A percentile compares a stretch with the other conserved stretches of the same genome.
phyloP scores from a whole-genome alignment of 2,113 vertebrate species.

The Serilophus lunatus region DNA sequence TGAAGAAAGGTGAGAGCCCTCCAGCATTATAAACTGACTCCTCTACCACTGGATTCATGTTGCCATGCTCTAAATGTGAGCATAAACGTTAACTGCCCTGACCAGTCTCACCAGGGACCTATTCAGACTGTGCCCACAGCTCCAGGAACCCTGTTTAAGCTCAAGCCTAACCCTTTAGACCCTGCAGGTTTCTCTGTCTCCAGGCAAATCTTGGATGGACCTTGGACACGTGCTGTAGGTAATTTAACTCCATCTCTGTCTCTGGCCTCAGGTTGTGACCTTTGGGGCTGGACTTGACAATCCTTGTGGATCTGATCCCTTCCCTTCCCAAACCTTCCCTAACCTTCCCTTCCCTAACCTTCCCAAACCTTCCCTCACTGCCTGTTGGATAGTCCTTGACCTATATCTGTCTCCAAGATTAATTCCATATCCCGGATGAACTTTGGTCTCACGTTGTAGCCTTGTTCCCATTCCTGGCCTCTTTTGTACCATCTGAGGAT shows the following conservation, averaged over 20 bases:
- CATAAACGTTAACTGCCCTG: background rate
- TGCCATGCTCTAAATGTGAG: background rate
- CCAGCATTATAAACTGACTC: background rate
- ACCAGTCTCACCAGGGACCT: background rate
- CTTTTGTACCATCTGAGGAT: background rate
- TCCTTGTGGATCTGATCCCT: background rate
- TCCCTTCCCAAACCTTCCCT: no score
- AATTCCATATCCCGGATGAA: no score
- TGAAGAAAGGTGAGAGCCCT: background rate
- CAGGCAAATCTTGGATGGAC: background rate
- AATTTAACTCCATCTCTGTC: background rate
- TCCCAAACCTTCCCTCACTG: no score
- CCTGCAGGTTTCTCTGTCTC: background rate
- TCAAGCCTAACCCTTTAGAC: background rate
- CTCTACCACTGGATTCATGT: background rate
- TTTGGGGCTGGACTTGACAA: background rate
- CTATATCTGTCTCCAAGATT: no score
- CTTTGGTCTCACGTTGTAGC: no score
- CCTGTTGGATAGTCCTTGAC: no score
- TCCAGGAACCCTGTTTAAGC: background rate
- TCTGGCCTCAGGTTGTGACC: background rate
- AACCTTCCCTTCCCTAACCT: no score
- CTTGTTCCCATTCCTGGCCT: background rate
- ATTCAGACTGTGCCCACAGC: background rate
- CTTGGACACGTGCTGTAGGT: rapidly evolving